phyloP scores from a whole-genome alignment of 2,888 invertebrate species.

The Carabus problematicus region DNA sequence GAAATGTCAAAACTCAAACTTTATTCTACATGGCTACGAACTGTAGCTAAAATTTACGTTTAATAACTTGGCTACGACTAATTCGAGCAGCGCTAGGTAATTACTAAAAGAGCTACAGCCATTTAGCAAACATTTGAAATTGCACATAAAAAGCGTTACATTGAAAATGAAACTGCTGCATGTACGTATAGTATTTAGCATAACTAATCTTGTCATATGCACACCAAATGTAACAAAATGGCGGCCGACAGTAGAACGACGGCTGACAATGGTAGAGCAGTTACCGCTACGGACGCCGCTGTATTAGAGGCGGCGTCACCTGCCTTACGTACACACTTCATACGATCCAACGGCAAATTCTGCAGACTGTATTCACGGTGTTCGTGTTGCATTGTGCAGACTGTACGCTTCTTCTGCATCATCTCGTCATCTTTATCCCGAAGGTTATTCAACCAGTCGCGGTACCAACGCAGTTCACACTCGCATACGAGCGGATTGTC shows the following conservation, averaged over 20 bases:
- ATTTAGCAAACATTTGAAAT: neutral
- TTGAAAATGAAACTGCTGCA: no score
- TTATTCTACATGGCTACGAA: no score
- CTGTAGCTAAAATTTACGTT: no score
- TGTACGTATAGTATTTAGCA: no score
- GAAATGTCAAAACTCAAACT: no score
- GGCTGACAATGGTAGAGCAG: slow-evolving; percentile 57
- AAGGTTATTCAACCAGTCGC: slow-evolving; percentile 78
- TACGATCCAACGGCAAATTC: slow-evolving; percentile 80
- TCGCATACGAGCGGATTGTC: slow-evolving; percentile 90
- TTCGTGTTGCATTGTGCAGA: slow-evolving; percentile 81
- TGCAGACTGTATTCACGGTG: slow-evolving; percentile 85
- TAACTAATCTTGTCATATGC: neutral
- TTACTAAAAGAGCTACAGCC: neutral
- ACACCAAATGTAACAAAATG: neutral
- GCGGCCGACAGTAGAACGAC: slow-evolving; percentile 47
- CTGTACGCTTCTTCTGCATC: slow-evolving; percentile 85
- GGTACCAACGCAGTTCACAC: slow-evolving; percentile 89
- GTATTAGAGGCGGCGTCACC: slow-evolving; percentile 45
- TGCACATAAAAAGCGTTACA: slow-evolving; percentile 15
- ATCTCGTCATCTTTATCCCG: slow-evolving; percentile 85
- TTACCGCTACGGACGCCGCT: slow-evolving; percentile 55
- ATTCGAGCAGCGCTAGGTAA: neutral
- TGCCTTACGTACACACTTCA: slow-evolving; percentile 81
- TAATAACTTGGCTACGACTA: neutral